These are phyloP conservation scores for Conomelus anceps DNA, from an alignment of 2,888 invertebrate species.

Conservation along the genomic window DNA sequence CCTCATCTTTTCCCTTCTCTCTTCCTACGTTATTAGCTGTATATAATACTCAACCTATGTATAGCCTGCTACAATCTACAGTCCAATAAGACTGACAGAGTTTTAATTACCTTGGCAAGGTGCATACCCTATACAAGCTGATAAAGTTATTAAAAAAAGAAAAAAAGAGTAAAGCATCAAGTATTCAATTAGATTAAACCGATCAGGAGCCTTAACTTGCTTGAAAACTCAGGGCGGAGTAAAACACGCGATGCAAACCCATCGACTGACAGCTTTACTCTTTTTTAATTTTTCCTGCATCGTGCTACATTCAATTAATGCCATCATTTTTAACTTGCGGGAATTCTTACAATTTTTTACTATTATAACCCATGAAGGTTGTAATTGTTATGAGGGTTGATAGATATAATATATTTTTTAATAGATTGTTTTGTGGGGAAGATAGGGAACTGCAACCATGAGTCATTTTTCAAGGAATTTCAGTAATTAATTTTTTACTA, in stretches of 20 bases:
- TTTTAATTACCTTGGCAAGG: not conserved
- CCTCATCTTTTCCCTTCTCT: not conserved
- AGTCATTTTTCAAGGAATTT: no score
- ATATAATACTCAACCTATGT: not conserved
- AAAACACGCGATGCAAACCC: not conserved
- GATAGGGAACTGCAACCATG: no score
- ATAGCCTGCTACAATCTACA: not conserved
- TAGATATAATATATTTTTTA: no score
- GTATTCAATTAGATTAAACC: not conserved
- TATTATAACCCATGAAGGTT: no score
- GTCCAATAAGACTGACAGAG: not conserved
- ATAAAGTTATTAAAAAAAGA: not conserved
- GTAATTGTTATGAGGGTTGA: no score
- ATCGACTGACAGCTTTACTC: not conserved
- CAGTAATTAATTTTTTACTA: no score
- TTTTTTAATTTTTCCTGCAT: not conserved
- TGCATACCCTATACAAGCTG: not conserved
- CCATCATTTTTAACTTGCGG: no score
- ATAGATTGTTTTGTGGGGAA: no score
- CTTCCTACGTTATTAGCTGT: not conserved
- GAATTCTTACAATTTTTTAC: no score
- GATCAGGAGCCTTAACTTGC: not conserved
- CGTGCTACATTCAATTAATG: not conserved
- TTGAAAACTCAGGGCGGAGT: not conserved
- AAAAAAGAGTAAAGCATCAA: not conserved